Conservation (phyloP, 2,888 invertebrate species). For the Eustalomyia histrio region DNA sequence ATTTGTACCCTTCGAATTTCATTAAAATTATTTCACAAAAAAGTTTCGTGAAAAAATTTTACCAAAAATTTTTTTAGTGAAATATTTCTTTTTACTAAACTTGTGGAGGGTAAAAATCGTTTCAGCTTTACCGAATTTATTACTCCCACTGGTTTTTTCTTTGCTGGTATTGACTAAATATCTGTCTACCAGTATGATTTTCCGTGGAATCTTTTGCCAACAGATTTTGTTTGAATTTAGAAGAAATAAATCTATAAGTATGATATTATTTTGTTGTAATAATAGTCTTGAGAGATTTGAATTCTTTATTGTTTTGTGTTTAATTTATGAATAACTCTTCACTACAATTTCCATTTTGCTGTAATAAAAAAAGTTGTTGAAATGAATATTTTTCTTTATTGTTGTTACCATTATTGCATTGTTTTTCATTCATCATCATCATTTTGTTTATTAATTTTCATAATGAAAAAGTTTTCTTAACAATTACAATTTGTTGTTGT, state of each 20-base stretch:
- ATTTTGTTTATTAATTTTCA: slow-evolving; percentile 73
- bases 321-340: slow-evolving; percentile 30
- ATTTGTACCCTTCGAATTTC: no score
- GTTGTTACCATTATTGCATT: background rate
- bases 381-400: background rate
- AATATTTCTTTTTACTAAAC: no score
- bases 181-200: background rate
- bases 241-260: background rate
- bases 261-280: background rate
- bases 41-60: no score
- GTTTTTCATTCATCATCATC: slow-evolving; percentile 52
- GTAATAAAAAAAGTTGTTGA: slow-evolving; percentile 1
- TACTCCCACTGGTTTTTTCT: no score
- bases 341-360: slow-evolving; percentile 19
- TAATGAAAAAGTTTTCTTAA: slow-evolving; percentile 71
- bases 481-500: slow-evolving; percentile 19
- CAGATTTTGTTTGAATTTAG: background rate
- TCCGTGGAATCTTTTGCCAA: background rate
- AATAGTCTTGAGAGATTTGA: slow-evolving; percentile 39
- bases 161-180: slow-evolving; percentile 7
- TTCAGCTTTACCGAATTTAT: no score
- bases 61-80: no score
- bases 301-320: slow-evolving; percentile 15
- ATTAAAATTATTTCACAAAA: no score
- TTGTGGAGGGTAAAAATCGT: no score